Base-by-base conservation (phyloP, 2,797 vertebrate genomes). In the Monodelphis domestica region DNA sequence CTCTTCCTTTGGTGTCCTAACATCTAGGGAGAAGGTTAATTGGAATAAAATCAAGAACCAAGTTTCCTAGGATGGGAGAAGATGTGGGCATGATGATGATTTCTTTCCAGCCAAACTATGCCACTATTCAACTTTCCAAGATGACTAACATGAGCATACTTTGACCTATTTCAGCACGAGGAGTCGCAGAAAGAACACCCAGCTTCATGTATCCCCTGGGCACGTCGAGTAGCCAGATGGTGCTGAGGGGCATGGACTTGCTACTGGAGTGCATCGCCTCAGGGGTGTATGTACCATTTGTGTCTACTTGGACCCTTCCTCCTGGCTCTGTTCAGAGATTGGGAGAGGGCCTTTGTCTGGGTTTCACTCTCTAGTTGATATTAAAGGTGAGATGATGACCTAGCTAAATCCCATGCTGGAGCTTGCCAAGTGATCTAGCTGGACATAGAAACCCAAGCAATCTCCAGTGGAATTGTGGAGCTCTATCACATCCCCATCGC, bases 181-280 rank as follows among this genome's bases (percentile, higher is more conserved):
- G 98, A 96, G 98, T 99, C 93, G 97, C 98, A 0, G 99, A 99
- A 96, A 98, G 99, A 10, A 99, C 98, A 0, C 99, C 99, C 26
- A 99, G 98, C 96, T 99, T 99, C 98, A 99, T 99, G 95, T 99
- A 99, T 12, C 99, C 99, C 0, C 97, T 97, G 0, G 99, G 99
- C 89, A 98, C 96, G 0, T 97, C 99, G 0, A 99, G 99, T 98
- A 99, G 98, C 96, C 99, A 99, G 98, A 99, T 99, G 98, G 99
- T 99, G 93, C 99, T 99, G 12, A 97, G 99, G 24, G 99, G 99
- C 9, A 98, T 99, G 97, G 98, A 99, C 91, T 99, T 99, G 70
- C 97, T 99, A 94, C 98, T 99, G 97, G 99, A 99, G 98, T 99
- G 99, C 97, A 99, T 99, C 12, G 99, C 99, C 89, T 99, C 99